Base-by-base conservation (phyloP, 2,888 invertebrate species). In the Caenorhabditis uteleia region DNA sequence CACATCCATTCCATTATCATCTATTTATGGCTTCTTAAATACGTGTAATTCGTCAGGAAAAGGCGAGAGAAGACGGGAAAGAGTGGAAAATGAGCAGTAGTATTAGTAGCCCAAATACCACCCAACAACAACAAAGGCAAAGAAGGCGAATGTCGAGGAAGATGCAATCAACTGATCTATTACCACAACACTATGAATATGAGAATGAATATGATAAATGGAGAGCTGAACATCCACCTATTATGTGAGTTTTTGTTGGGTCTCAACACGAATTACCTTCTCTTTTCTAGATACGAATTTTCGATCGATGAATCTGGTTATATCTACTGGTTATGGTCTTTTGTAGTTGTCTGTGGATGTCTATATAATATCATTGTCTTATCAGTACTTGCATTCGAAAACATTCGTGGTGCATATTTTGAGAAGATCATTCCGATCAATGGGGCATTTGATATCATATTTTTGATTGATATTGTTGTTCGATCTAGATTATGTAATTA, bases 401-500 rank as follows among this genome's bases (percentile, higher is more conserved):
- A 66, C 23, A 46, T 67, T 16, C 54, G 64, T 20, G 21, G 31
- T 0, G 47, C 51, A 1, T 55, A 58, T 21, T 27, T 53, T 20
- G 43, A 58, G 23, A 45, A 53, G 18, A 78, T 77, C 68, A 23
- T 70, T 7, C 51, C 49, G 14, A 48, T 66, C 20, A 80, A 80
- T 57, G 21, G 73, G n/a, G 27, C 70, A 3, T 65, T 69, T 14
- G 80, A 80, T 56, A 3, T 55, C 5, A 48, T 80, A 29, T 77
- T 70, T 57, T 38, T 74, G 18, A 2, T 68, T 6, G 80, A 80
- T 55, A 76, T 80, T 40, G 8, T 76, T 14, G 50, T 80, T 18
- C 60, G 74, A 51, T 68, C 74, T 1, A 60, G 70, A 57, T 45
- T 77, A 1, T 68, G 78, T 77, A n/a, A 62, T 72, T 67, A n/a